Evolutionary conservation across 2,113 vertebrate species (phyloP).

Genomic region (Lophius piscatorius): DNA sequence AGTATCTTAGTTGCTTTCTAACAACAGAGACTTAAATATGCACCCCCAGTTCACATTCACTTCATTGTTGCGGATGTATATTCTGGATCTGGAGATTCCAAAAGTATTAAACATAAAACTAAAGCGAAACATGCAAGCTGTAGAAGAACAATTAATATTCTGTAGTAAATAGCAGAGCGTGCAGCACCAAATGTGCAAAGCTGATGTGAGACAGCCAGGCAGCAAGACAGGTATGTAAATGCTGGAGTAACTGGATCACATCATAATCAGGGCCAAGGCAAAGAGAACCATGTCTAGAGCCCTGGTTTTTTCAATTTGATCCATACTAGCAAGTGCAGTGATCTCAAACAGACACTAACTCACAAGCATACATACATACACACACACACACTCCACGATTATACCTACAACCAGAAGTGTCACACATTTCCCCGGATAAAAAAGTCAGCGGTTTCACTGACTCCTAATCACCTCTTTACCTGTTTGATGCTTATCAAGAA

Average conservation of each 20-base stretch:
- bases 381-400: conserved; percentile 8
- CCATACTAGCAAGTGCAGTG: conserved; percentile 15
- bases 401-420: background rate
- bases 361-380: background rate
- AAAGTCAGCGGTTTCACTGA: conserved; percentile 10
- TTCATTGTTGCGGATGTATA: background rate
- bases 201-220: background rate
- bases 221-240: conserved; percentile 25
- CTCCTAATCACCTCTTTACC: too few species aligned
- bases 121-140: background rate
- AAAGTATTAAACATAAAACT: background rate
- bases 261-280: conserved; percentile 64
- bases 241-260: conserved; percentile 78
- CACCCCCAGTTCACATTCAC: background rate
- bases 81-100: background rate
- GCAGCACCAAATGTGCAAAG: too few species aligned
- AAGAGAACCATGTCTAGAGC: conserved; percentile 35
- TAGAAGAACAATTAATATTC: background rate
- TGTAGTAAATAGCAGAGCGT: background rate
- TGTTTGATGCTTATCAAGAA: too few species aligned
- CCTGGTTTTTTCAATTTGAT: conserved; percentile 36
- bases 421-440: background rate
- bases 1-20: conserved; percentile 2
- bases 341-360: conserved; percentile 11
- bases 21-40: background rate